Evolutionary conservation across 2,113 vertebrate species (phyloP), one percentile per base, ranked within the genome.

Genomic region (Mohoua ochrocephala): DNA sequence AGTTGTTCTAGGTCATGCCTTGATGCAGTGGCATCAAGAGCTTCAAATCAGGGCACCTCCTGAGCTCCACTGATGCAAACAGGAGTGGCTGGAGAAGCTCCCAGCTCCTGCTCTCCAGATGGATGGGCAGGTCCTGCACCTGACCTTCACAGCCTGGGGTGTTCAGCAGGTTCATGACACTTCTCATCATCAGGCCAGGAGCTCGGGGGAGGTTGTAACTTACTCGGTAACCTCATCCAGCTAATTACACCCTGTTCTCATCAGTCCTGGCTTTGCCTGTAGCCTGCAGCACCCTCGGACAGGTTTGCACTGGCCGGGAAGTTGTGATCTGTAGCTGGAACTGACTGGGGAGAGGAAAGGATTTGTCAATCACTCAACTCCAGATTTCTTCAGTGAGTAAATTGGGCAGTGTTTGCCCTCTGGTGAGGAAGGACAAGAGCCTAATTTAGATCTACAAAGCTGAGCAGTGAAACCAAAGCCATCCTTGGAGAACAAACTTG

Each of bases 401-500:
- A 85, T 13, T 92, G 53, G 93, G 80, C 78, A 71, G 54, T 63
- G 10, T 95, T 95, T 97, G 93, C 87, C 97, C 97, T 97, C 86
- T 92, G 91, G 78, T 77, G 60, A 93, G 82, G 89, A 97, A 97
- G 96, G 96, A 80, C 96, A 87, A 15, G 60, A 84, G 83, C 94
- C 75, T 86, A 97, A 97, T 97, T 96, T 97, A 96, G 90, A 92
- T 91, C 92, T 91, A 86, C 83, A 87, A 94, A 93, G 93, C 94
- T 45, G 56, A 87, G 69, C 79, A 45, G 81, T 89, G 96, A 97
- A 97, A 97, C 93, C 73, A 76, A 97, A 97, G 96, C 84, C 57
- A 84, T 92, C 93, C 93, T 97, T 84, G 79, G 91, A 96, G 96
- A 97, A 71, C 83, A 74, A 86, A 87, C 88, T 94, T 92, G 87